Evolutionary conservation across 2,888 invertebrate species (phyloP).

Genomic region (Nomada lathburiana): DNA sequence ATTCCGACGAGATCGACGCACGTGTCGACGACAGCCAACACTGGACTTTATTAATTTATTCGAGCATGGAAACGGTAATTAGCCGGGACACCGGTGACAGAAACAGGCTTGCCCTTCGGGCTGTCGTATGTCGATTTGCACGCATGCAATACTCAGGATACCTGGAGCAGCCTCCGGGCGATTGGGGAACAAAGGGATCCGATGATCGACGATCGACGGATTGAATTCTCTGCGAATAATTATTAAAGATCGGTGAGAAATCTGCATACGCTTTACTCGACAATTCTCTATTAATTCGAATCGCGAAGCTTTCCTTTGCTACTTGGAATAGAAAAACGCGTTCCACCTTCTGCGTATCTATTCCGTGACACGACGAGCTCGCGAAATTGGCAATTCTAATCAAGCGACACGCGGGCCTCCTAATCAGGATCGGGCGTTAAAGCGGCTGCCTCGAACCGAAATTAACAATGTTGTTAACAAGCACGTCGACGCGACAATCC

Average conservation of each 20-base stretch:
- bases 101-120: slow-evolving; percentile 81
- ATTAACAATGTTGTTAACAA: slow-evolving; percentile 82
- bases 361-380: not conserved
- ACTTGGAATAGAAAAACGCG: not conserved
- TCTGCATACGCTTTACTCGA: not conserved
- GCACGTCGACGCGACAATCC: slow-evolving; percentile 64
- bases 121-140: slow-evolving; percentile 74
- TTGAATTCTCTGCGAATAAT: slow-evolving; percentile 45
- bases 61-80: slow-evolving; percentile 84
- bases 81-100: slow-evolving; percentile 83
- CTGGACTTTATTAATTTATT: slow-evolving; percentile 83
- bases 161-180: slow-evolving; percentile 54
- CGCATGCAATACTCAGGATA: slow-evolving; percentile 60
- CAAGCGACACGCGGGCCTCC: slow-evolving; percentile 61
- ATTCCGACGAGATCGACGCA: slow-evolving; percentile 57
- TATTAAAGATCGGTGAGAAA: slow-evolving; percentile 31
- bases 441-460: slow-evolving; percentile 63
- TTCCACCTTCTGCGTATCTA: not conserved
- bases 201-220: slow-evolving; percentile 62
- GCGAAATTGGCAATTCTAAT: slow-evolving; percentile 69
- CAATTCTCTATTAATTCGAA: not conserved
- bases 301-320: too few relatives aligned
- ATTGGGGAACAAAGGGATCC: slow-evolving; percentile 46
- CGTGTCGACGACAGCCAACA: slow-evolving; percentile 76
- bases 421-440: slow-evolving; percentile 65